phyloP scores from a whole-genome alignment of 2,888 invertebrate species.

The Archips crataeganus region DNA sequence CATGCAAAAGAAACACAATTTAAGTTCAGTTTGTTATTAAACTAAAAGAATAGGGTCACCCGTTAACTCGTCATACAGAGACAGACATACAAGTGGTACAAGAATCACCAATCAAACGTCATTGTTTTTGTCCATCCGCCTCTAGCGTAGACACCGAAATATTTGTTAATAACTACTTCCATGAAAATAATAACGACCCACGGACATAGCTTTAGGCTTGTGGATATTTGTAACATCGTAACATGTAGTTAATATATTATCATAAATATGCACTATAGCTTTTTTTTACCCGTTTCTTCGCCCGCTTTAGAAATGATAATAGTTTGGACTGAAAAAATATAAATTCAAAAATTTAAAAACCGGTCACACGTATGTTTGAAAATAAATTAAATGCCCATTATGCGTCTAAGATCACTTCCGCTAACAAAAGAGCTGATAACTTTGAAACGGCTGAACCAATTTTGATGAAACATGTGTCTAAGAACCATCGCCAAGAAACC shows the following conservation, averaged over 20 bases:
- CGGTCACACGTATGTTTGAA: too few relatives aligned
- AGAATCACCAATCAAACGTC: constrained; percentile 2
- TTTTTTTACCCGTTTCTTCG: too few relatives aligned
- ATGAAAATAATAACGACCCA: constrained; percentile 3
- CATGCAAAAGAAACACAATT: neutral
- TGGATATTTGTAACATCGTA: neutral
- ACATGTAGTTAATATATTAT: neutral
- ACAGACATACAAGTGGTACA: neutral
- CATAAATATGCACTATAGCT: neutral
- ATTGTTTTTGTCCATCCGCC: constrained; percentile 20
- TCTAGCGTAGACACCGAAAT: constrained; percentile 12
- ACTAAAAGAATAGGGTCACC: neutral
- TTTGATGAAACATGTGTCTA: too few relatives aligned
- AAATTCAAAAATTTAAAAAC: too few relatives aligned
- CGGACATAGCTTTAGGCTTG: neutral
- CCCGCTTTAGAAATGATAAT: too few relatives aligned
- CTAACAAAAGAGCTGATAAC: too few relatives aligned
- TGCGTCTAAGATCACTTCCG: too few relatives aligned
- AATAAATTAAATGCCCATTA: too few relatives aligned
- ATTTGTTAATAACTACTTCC: constrained; percentile 30
- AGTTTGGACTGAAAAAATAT: too few relatives aligned
- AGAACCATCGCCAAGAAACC: too few relatives aligned
- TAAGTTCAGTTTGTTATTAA: too few relatives aligned
- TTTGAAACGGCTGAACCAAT: too few relatives aligned
- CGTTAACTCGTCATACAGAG: constrained; percentile 1